Evolutionary conservation across 2,888 invertebrate species (phyloP), one percentile per base, ranked within the genome.

Genomic region (Petrolisthes cinctipes): DNA sequence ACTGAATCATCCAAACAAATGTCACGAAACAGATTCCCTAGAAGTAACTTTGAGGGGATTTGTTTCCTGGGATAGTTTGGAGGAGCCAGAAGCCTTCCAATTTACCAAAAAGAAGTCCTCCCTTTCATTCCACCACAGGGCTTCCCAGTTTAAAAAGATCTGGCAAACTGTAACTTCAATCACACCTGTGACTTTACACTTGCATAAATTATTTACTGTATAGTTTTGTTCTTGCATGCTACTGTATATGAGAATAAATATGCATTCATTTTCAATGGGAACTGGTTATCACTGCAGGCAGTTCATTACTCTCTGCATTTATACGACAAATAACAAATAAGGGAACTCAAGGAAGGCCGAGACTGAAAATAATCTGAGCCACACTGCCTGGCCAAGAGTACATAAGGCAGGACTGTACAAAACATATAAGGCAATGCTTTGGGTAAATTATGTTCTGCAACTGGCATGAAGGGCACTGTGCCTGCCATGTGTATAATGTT

Each of bases 361-460:
- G n/a, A 71, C n/a, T n/a, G 14, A 71, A 71, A 71, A n/a, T 71
- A 71, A 71, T 71, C 4, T n/a, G 71, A 71, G 71, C 71, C 71
- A 71, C 71, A 71, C 71, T 71, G 71, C 71, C 71, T 71, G 71
- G 20, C 71, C 71, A 71, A 71, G 71, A 71, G 71, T 71, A 71
- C n/a, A 20, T 71, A 71, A 71, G 71, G 71, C 71, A 71, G 71
- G 71, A 71, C 71, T 71, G 71, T 71, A 71, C 71, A 71, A 71
- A 71, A 71, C 71, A 71, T 71, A 71, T 71, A 71, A 71, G 71
- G 71, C 71, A 71, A 71, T 71, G 71, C 71, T 71, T 71, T 71
- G 71, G 71, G 71, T 71, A 71, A 71, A 71, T 71, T 71, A 71
- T 71, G 17, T 71, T 71, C 71, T 71, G 71, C 71, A 71, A 71